phyloP scores from a whole-genome alignment of 2,113 vertebrate genomes.

The Clinocottus analis region DNA sequence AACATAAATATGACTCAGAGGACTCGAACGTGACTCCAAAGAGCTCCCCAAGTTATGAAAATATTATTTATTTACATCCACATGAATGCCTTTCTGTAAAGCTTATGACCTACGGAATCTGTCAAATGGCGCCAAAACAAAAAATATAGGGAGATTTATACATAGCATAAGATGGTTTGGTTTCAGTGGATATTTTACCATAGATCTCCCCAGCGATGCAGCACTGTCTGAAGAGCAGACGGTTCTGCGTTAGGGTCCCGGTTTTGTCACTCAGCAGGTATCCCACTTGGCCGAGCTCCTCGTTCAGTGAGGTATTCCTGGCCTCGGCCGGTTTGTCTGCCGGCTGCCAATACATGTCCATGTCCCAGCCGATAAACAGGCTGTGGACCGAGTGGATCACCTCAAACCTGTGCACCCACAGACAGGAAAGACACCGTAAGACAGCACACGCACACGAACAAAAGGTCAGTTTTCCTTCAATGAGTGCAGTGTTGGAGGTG shows the following conservation, averaged over 20 bases:
- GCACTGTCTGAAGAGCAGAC: constrained; percentile 93
- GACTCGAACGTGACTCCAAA: too few species aligned
- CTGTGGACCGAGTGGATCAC: constrained; percentile 92
- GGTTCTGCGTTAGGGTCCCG: constrained; percentile 93
- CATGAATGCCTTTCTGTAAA: too few species aligned
- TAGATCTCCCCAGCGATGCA: constrained; percentile 88
- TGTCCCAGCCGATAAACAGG: constrained; percentile 91
- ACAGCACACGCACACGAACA: not conserved
- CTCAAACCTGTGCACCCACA: constrained; percentile 82
- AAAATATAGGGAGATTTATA: not conserved
- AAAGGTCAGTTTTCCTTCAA: not conserved
- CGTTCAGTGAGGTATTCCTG: constrained; percentile 88
- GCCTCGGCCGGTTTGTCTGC: constrained; percentile 85
- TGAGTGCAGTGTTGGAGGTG: constrained; percentile 3
- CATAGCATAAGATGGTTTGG: not conserved
- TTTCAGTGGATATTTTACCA: constrained; percentile 72
- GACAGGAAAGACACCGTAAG: not conserved
- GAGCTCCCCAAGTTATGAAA: too few species aligned
- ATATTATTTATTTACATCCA: too few species aligned
- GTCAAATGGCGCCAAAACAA: not conserved
- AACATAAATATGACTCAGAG: too few species aligned
- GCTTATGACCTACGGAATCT: too few species aligned
- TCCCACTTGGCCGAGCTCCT: constrained; percentile 94
- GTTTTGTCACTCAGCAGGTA: constrained; percentile 96
- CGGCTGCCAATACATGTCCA: constrained; percentile 84